phyloP scores from a whole-genome alignment of 2,797 vertebrate genomes.

The Spinibarbus caldwelli region DNA sequence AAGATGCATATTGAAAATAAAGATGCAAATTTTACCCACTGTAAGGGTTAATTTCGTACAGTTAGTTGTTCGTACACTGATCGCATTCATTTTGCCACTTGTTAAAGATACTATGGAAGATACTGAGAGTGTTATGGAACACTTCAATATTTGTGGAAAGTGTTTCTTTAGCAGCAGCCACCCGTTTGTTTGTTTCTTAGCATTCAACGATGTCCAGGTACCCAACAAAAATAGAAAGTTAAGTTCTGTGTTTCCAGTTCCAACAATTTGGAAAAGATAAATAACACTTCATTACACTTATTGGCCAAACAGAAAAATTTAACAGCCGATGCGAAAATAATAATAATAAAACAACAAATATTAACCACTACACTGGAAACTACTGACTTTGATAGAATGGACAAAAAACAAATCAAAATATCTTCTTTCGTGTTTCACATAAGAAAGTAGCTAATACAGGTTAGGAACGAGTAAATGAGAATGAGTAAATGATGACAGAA shows the following conservation, averaged over 20 bases:
- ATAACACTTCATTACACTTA: background rate
- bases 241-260: background rate
- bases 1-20: background rate
- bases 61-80: too few relatives aligned
- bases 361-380: background rate
- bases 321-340: too few relatives aligned
- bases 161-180: background rate
- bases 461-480: background rate
- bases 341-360: too few relatives aligned
- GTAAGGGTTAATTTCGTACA: background rate
- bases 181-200: background rate
- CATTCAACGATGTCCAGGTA: background rate
- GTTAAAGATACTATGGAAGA: background rate
- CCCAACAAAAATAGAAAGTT: background rate
- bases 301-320: background rate
- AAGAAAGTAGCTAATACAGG: background rate
- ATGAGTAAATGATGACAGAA: background rate
- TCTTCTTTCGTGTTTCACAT: background rate
- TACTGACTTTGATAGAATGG: background rate
- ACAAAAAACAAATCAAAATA: too few relatives aligned
- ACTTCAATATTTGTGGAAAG: background rate
- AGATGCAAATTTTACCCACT: background rate
- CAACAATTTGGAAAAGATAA: background rate
- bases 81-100: background rate
- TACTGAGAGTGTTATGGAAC: background rate